Percentiles rank a stretch among this genome's conserved stretches.
Evolutionary conservation across 1,140 invertebrate species (phyloP).

Genomic region (Riptortus pedestris): DNA sequence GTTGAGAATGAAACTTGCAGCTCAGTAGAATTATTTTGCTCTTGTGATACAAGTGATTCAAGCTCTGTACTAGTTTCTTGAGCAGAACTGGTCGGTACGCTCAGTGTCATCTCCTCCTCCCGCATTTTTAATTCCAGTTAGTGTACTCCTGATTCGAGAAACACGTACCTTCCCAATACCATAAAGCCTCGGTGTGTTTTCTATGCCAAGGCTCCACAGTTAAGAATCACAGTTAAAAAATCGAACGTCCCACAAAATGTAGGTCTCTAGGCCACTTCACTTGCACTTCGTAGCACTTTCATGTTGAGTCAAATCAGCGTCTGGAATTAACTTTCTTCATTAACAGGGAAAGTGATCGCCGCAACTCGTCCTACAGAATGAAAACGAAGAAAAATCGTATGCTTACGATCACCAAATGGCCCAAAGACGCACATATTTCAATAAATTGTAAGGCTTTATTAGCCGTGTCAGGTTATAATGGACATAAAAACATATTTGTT

Average conservation of each 20-base stretch:
- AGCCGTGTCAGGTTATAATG: no score
- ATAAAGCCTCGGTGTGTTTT: constrained; percentile 24
- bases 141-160: constrained; percentile 7
- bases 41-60: constrained; percentile 22
- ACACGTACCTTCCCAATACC: constrained; percentile 18
- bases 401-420: no score
- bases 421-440: no score
- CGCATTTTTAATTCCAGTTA: constrained; percentile 24
- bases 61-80: constrained; percentile 25
- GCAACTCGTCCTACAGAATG: no score
- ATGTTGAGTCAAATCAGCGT: constrained; percentile 37
- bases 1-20: constrained; percentile 30
- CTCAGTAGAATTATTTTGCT: constrained; percentile 30
- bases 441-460: no score
- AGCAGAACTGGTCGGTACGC: constrained; percentile 25
- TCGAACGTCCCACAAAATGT: constrained; percentile 40
- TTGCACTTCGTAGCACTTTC: constrained; percentile 47
- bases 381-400: no score
- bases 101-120: constrained; percentile 27
- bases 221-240: constrained; percentile 17
- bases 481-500: no score
- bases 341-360: background rate
- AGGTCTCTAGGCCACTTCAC: constrained; percentile 59
- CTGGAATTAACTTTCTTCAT: constrained; percentile 29
- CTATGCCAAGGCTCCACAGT: constrained; percentile 17